These are phyloP conservation scores for Lates japonicus DNA, from an alignment of 2,797 vertebrate genomes.

Conservation along the genomic window DNA sequence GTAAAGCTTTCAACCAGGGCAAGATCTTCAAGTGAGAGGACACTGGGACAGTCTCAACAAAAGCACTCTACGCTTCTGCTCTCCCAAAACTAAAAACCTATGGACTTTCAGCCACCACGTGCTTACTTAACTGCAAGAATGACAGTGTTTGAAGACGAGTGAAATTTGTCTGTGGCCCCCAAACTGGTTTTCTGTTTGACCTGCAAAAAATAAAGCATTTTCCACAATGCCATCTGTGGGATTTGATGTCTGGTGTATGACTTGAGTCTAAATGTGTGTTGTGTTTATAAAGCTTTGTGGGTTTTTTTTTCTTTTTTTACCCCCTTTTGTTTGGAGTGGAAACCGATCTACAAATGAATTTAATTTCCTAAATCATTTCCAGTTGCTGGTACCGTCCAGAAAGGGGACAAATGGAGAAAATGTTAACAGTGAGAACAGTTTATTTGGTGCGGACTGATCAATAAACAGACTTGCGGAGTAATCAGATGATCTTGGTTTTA, in stretches of 20 bases:
- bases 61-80: conserved; percentile 63
- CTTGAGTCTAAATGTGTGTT: background rate
- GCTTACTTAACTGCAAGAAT: conserved; percentile 72
- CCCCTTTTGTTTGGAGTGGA: background rate
- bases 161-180: conserved; percentile 71
- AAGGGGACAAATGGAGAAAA: background rate
- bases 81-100: conserved; percentile 65
- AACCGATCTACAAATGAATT: background rate
- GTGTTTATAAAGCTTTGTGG: background rate
- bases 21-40: conserved; percentile 93
- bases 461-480: background rate
- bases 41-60: conserved; percentile 48
- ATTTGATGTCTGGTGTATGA: conserved; percentile 53
- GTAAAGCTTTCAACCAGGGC: conserved; percentile 92
- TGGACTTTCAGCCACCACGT: conserved; percentile 77
- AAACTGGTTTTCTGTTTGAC: conserved; percentile 76
- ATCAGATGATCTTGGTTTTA: background rate
- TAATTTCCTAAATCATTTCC: fast-evolving
- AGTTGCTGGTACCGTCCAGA: background rate
- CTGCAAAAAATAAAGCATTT: conserved; percentile 84
- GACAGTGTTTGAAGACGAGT: conserved; percentile 69
- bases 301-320: background rate
- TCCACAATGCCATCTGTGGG: conserved; percentile 73
- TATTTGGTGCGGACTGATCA: background rate
- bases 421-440: background rate